Evolutionary conservation across 2,113 vertebrate species (phyloP).

Genomic region (Urocitellus parryii): DNA sequence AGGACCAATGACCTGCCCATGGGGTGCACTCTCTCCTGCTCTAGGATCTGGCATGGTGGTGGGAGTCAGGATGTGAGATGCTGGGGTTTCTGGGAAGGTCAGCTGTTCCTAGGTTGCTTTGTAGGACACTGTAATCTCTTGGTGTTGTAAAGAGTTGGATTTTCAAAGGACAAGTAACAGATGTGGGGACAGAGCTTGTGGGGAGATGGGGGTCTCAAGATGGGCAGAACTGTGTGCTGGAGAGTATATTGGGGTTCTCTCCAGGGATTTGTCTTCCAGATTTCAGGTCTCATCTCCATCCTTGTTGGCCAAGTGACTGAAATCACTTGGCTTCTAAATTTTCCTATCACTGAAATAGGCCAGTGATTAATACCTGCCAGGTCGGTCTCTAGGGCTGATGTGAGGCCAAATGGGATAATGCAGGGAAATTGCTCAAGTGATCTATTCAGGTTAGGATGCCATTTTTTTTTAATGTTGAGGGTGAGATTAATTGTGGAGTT

Average conservation of each 20-base stretch:
- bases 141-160: background rate
- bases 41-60: background rate
- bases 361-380: background rate
- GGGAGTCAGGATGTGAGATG: background rate
- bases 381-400: background rate
- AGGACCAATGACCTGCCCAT: background rate
- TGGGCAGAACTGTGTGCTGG: background rate
- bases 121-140: background rate
- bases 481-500: conserved; percentile 16
- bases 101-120: background rate
- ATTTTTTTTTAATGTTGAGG: background rate
- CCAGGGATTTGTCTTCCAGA: background rate
- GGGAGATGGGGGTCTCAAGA: background rate
- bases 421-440: conserved; percentile 24
- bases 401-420: background rate
- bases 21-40: background rate
- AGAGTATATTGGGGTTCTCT: background rate
- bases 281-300: background rate
- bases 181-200: background rate
- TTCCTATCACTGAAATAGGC: background rate
- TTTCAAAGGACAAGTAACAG: background rate
- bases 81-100: background rate
- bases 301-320: background rate
- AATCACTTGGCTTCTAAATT: background rate
- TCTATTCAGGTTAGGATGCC: conserved; percentile 13